phyloP scores from a whole-genome alignment of 2,888 invertebrate species.

The Meiosimyza decipiens region DNA sequence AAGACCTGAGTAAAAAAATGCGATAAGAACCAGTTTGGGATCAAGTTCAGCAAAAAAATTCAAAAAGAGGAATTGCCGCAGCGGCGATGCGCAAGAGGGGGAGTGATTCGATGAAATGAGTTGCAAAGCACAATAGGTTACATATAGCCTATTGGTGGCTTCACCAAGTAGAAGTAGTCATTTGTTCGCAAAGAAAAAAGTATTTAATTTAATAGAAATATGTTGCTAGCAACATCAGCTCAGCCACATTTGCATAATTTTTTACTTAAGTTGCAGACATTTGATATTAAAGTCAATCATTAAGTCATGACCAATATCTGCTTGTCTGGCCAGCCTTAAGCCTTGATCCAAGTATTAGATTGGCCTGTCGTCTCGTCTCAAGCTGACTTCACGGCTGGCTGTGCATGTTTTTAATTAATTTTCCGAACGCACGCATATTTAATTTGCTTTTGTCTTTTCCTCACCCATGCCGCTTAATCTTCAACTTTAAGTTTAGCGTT shows the following conservation, averaged over 20 bases:
- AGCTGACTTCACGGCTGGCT: constrained; percentile 26
- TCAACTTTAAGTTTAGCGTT: neutral
- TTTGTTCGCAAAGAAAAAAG: too few relatives aligned
- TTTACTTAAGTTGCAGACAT: constrained; percentile 53
- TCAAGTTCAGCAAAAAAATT: constrained; percentile 37
- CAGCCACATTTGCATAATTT: constrained; percentile 58
- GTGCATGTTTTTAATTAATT: constrained; percentile 54
- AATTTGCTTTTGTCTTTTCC: too few relatives aligned
- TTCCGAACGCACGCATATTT: constrained; percentile 43
- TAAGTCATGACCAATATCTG: constrained; percentile 31
- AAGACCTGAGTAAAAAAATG: neutral
- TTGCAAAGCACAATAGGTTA: neutral
- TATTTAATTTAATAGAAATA: too few relatives aligned
- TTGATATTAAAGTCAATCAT: constrained; percentile 55
- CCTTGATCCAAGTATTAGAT: constrained; percentile 7
- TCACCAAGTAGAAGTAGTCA: too few relatives aligned
- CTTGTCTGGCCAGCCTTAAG: constrained; percentile 37
- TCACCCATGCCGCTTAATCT: too few relatives aligned
- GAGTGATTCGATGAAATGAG: neutral
- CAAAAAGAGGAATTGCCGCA: neutral
- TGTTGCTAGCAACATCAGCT: neutral
- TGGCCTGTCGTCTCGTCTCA: neutral
- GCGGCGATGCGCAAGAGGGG: neutral
- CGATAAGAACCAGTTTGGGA: constrained; percentile 19
- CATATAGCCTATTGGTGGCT: too few relatives aligned